phyloP scores from a whole-genome alignment of 2,797 vertebrate genomes.

The Podarcis siculus region DNA sequence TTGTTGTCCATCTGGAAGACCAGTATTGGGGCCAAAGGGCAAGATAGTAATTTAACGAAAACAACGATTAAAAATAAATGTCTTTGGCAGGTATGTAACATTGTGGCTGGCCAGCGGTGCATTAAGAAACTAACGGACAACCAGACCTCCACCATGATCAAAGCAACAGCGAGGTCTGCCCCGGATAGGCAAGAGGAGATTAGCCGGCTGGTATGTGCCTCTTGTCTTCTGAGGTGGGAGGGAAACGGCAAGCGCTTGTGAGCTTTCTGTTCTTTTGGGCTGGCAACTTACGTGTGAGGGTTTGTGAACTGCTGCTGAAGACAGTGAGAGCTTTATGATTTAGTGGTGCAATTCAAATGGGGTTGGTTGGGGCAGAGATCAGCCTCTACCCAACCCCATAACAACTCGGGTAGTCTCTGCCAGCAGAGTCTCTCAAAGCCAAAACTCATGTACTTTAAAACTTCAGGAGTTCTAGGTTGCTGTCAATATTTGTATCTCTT shows the following conservation, averaged over 20 bases:
- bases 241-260: rapidly evolving
- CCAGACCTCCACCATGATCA: conserved; percentile 99
- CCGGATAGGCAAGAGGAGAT: conserved; percentile 98
- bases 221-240: rapidly evolving
- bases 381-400: too few species aligned
- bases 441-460: not conserved
- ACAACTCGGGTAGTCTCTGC: too few species aligned
- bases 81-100: conserved; percentile 91
- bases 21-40: not conserved
- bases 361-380: too few species aligned
- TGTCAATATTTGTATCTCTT: not conserved
- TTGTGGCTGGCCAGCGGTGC: conserved; percentile 96
- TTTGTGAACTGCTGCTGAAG: too few species aligned
- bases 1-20: not conserved
- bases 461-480: not conserved
- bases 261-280: not conserved
- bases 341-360: too few species aligned
- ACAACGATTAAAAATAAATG: rapidly evolving
- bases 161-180: conserved; percentile 96
- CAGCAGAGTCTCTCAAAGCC: not conserved
- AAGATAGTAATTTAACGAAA: not conserved
- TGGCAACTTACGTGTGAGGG: not conserved
- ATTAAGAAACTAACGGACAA: conserved; percentile 99
- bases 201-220: conserved; percentile 90
- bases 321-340: not conserved